Evolutionary conservation across 2,113 vertebrate genomes (phyloP), one percentile per base, ranked within the genome.

Genomic region (Reinhardtius hippoglossoides): DNA sequence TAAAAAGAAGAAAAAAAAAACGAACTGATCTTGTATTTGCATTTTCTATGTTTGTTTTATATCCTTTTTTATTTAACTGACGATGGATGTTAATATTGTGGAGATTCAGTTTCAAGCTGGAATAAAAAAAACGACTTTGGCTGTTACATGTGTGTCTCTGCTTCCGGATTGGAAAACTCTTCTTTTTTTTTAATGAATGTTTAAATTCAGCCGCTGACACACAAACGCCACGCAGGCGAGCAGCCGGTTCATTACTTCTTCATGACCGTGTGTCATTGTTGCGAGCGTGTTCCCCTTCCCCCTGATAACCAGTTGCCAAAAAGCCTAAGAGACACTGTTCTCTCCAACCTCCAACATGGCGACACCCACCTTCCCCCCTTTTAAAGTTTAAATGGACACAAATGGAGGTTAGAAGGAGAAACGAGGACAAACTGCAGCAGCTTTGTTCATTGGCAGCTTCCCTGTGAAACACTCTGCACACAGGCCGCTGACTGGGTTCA

Each of bases 11-110:
- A 44, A 73, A 52, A 66, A 42, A 73, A 56, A 44, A 54, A 65
- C 5, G 35, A 67, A 18, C 59, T 80, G 46, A 67, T 74, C 14
- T 82, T 75, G 46, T 66, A 68, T 68, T 63, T 35, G 14, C 65
- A 24, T 89, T 91, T 92, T 91, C 62, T 89, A 88, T 60, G 71
- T 87, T 90, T 89, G 77, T 88, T 90, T 91, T 90, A 15, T 87
- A 85, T 77, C 35, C 65, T 87, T 93, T 91, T 89, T 88, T 80
- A 92, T 92, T 93, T 86, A 83, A 83, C 31, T 31, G 67, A 84
- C 65, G 65, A 16, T 78, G 65, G 77, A 50, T 89, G 74, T 88
- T 72, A 68, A 87, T 87, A 48, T 84, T 83, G 82, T 89, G 68
- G 72, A 85, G 71, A 87, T 82, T 42, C 42, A 71, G 71, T 82